Base-by-base conservation (phyloP, 2,888 invertebrate species). In the Aleiodes testaceus region DNA sequence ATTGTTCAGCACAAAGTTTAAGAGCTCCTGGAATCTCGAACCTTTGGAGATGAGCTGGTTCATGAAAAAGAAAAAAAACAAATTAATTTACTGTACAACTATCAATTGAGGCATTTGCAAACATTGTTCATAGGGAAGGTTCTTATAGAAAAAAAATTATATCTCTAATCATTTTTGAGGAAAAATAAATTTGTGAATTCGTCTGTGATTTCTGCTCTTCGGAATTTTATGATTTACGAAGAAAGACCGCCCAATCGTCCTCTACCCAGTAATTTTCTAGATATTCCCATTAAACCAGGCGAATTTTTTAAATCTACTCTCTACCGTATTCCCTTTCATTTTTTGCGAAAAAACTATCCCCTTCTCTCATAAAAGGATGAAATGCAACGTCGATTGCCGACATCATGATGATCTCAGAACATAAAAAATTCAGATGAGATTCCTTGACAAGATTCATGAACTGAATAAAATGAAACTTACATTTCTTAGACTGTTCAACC, bases 21-120 rank as follows among this genome's bases (percentile, higher is more conserved):
- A 98, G 92, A 2, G 94, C 95, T 45, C 94, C 93, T 1, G 99
- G 99, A 73, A 98, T 93, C 88, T 98, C 98, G 87, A 94, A 97
- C 85, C 93, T 94, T 87, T 96, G 95, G 81, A 98, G 89, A 81
- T 96, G 95, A 81, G 95, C 97, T 97, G 88, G 3, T 66, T 69
- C 52, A 66, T 26, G 30, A 5, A 26, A 74, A 55, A 68, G 26
- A 26, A 74, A 55, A 68, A 71, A 69, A 70, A 7, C 0, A 20
- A 5, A 61, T 61, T 9, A 69, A 59, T 16, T 65, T 30, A 59
- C 59, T 49, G 14, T n/a, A 14, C 11, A 36, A 45, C 4, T 52
- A 44, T 36, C 9, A 9, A 11, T 36, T 36, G 7, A 36, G 36
- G 6, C 26, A 26, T 5, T 26, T 26, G 26, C 26, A 26, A 26